Evolutionary conservation across 2,888 invertebrate species (phyloP).

Genomic region (Polydrusus pterygomalis): DNA sequence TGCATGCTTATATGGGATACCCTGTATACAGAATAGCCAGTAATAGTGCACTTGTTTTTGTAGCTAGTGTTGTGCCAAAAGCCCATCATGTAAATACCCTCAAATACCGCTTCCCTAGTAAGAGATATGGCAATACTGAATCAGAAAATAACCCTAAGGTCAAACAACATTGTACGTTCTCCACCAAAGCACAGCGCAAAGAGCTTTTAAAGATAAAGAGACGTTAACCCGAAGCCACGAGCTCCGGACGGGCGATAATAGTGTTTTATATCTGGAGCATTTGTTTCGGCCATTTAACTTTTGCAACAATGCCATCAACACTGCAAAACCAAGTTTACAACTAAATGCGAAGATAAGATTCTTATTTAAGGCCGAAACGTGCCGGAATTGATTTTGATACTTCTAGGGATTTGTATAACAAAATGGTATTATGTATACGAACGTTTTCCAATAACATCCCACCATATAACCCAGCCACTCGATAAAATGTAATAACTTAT

Average conservation of each 20-base stretch:
- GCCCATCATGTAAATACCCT: too few relatives aligned
- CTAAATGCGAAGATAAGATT: constrained; percentile 30
- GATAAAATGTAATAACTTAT: too few relatives aligned
- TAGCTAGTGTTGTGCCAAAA: too few relatives aligned
- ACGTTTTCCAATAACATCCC: not conserved
- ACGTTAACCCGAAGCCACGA: constrained; percentile 32
- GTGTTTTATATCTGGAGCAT: constrained; percentile 31
- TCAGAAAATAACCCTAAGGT: constrained; percentile 1
- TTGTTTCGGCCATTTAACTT: constrained; percentile 35
- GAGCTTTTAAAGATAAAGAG: constrained; percentile 30
- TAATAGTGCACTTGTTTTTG: too few relatives aligned
- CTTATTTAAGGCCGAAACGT: constrained; percentile 23
- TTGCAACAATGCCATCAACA: constrained; percentile 30
- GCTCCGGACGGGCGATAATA: constrained; percentile 28
- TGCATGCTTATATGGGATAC: too few relatives aligned
- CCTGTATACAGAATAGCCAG: too few relatives aligned
- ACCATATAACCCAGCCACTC: not conserved
- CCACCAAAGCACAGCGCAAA: constrained; percentile 20
- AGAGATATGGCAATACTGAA: not conserved
- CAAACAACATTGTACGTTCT: constrained; percentile 24
- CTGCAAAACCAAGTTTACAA: constrained; percentile 25
- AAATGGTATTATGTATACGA: not conserved
- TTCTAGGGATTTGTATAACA: constrained; percentile 9
- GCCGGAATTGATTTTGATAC: not conserved
- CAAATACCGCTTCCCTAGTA: too few relatives aligned